phyloP scores from a whole-genome alignment of 2,888 invertebrate species.

The Nycteola revayana region DNA sequence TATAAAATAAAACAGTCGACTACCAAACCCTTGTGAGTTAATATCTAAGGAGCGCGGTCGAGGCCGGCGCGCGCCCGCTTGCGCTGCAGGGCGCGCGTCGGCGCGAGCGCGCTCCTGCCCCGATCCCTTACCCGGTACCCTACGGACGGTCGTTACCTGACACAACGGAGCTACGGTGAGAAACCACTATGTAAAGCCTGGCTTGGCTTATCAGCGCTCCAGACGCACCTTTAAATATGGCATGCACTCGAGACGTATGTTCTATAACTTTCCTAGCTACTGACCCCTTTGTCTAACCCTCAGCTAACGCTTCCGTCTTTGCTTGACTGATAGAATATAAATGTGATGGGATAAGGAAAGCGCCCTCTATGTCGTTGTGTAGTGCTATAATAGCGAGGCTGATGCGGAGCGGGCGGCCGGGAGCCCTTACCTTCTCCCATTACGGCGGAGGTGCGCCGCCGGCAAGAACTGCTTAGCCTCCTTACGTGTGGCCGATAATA shows the following conservation, averaged over 20 bases:
- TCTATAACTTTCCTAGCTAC: slow-evolving; percentile 72
- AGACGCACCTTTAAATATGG: slow-evolving; percentile 65
- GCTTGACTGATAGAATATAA: slow-evolving; percentile 66
- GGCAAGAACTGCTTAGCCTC: slow-evolving; percentile 73
- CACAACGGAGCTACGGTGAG: slow-evolving; percentile 77
- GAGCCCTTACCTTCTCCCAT: slow-evolving; percentile 82
- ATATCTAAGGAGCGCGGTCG: slow-evolving; percentile 57
- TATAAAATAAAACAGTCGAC: slow-evolving; percentile 75
- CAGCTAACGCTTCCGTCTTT: slow-evolving; percentile 73
- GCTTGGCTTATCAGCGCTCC: slow-evolving; percentile 76
- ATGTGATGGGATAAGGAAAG: slow-evolving; percentile 90
- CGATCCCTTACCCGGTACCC: slow-evolving; percentile 44
- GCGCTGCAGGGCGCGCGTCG: slow-evolving; percentile 47
- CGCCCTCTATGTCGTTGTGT: slow-evolving; percentile 83
- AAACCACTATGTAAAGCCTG: slow-evolving; percentile 68
- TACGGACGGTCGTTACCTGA: slow-evolving; percentile 65
- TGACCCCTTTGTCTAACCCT: slow-evolving; percentile 64
- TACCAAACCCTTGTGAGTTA: slow-evolving; percentile 66
- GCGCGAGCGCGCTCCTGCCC: slow-evolving; percentile 54
- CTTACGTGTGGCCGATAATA: slow-evolving; percentile 64
- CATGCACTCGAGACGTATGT: slow-evolving; percentile 61
- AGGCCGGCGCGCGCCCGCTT: slow-evolving; percentile 43
- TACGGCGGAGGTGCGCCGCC: slow-evolving; percentile 82
- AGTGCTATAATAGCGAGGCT: slow-evolving; percentile 65
- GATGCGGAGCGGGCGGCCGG: slow-evolving; percentile 79